Conservation (phyloP, 2,113 vertebrate species). For the Mesocricetus auratus region DNA sequence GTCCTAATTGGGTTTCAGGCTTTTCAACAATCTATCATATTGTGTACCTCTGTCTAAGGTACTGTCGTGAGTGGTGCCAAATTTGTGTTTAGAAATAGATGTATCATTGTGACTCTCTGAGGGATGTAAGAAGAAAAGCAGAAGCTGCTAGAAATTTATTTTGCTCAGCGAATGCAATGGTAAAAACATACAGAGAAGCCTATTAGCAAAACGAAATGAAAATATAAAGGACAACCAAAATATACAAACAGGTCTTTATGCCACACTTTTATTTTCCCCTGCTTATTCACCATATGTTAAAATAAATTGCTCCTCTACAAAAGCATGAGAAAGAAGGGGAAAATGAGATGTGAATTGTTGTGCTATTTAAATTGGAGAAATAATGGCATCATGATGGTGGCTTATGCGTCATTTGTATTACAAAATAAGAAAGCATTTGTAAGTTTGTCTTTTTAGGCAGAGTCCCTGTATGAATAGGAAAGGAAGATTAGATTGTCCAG, state of each 20-base stretch:
- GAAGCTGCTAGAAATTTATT: constrained; percentile 28
- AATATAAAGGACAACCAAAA: constrained; percentile 46
- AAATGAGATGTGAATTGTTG: background rate
- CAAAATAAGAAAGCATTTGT: constrained; percentile 59
- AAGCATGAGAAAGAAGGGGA: constrained; percentile 19
- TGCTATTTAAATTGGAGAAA: constrained; percentile 53
- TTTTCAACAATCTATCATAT: background rate
- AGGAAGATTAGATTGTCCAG: constrained; percentile 62
- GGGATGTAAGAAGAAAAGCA: background rate
- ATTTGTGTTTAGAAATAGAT: constrained; percentile 51
- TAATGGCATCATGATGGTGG: constrained; percentile 42
- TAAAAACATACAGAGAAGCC: constrained; percentile 13
- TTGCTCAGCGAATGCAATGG: background rate
- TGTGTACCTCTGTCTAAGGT: constrained; percentile 25
- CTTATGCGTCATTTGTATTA: constrained; percentile 54
- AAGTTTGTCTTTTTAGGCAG: constrained; percentile 52
- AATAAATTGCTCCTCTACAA: constrained; percentile 39
- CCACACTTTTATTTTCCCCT: constrained; percentile 33
- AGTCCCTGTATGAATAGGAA: constrained; percentile 57
- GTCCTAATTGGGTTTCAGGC: constrained; percentile 14
- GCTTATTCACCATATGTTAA: background rate
- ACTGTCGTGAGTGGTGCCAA: background rate
- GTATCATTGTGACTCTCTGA: constrained; percentile 12
- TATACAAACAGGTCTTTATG: constrained; percentile 1
- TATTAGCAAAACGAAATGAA: constrained; percentile 50